Conservation (phyloP, 2,113 vertebrate genomes). For the Panurus biarmicus region DNA sequence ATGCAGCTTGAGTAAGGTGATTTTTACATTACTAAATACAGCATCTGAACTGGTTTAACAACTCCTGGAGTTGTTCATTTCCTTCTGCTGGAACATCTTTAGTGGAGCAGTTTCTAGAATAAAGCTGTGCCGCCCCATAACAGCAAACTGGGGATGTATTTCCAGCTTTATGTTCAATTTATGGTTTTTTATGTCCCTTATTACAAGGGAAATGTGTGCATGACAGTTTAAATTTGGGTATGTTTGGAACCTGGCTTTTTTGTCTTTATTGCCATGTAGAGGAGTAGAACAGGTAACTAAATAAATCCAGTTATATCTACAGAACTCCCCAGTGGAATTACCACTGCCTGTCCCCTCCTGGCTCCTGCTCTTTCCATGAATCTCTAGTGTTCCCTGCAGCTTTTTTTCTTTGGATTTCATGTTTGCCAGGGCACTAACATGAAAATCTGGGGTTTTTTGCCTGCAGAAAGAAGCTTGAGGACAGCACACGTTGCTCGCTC, state of each 20-base stretch:
- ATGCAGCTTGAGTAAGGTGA: neutral
- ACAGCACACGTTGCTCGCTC: neutral
- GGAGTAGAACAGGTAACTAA: neutral
- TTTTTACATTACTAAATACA: neutral
- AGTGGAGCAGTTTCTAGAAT: neutral
- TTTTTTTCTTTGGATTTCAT: neutral
- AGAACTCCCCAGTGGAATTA: neutral
- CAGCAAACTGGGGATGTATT: neutral
- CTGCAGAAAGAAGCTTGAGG: constrained; percentile 12
- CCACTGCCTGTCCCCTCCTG: neutral
- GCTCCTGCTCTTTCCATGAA: neutral
- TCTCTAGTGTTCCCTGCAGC: neutral
- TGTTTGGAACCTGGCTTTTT: neutral
- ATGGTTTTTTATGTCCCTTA: neutral
- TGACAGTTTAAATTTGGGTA: neutral
- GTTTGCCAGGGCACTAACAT: neutral
- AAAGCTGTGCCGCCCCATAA: neutral
- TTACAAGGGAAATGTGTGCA: neutral
- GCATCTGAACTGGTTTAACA: neutral
- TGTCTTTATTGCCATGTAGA: neutral
- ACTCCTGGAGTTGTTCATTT: neutral
- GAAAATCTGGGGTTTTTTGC: neutral
- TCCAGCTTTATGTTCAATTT: neutral
- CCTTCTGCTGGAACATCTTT: neutral
- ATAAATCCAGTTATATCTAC: neutral